Conservation (phyloP, 1,140 invertebrate species). For the Heliconius hewitsoni region DNA sequence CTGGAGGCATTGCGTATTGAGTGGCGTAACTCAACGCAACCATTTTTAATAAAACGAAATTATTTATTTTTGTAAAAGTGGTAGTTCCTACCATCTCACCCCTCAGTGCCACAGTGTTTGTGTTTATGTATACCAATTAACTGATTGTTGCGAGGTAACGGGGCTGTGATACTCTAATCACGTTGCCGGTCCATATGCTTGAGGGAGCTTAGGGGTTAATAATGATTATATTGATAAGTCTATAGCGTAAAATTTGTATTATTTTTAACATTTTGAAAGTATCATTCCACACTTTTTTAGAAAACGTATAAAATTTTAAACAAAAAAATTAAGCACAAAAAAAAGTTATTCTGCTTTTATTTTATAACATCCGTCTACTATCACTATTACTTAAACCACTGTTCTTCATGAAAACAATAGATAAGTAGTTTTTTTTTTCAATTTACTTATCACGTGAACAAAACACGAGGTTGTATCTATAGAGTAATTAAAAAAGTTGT, state of each 20-base stretch:
- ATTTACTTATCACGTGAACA: neutral
- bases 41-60: no score
- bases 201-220: neutral
- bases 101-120: constrained; percentile 6
- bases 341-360: no score
- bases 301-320: no score
- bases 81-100: neutral
- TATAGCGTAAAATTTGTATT: neutral
- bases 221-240: neutral
- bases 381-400: neutral
- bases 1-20: no score
- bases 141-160: constrained; percentile 33
- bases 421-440: neutral
- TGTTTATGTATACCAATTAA: constrained; percentile 31
- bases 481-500: neutral
- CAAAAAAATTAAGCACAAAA: no score
- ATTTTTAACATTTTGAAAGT: neutral
- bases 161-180: constrained; percentile 15
- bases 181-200: constrained; percentile 14
- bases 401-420: neutral
- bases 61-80: neutral
- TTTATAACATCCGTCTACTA: no score
- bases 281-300: neutral
- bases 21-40: no score
- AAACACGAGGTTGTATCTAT: constrained; percentile 1